A percentile compares a stretch with the other conserved stretches of the same genome.
Conservation (phyloP, 1,140 invertebrate genomes). For the Tribolium madens region DNA sequence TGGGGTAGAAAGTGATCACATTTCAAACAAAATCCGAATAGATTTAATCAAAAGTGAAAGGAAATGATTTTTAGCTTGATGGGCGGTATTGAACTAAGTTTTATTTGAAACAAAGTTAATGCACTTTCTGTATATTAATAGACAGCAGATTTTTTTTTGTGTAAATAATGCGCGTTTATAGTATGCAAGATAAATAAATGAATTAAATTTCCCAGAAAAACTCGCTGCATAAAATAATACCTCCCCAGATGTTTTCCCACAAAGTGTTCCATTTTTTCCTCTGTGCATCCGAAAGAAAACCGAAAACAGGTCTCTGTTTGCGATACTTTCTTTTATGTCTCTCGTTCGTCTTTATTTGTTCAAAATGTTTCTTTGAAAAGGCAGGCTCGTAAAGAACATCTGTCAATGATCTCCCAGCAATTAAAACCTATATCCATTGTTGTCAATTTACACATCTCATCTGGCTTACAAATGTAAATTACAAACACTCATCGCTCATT, state of each 20-base stretch:
- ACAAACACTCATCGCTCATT: not conserved
- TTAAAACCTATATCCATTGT: not conserved
- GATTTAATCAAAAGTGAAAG: no score
- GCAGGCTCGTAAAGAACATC: not conserved
- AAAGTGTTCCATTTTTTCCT: not conserved
- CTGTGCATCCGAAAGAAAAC: not conserved
- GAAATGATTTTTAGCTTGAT: no score
- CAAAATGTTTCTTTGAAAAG: not conserved
- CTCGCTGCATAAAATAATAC: not conserved
- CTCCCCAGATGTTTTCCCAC: not conserved
- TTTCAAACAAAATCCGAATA: no score
- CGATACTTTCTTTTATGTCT: not conserved
- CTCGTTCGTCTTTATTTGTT: not conserved
- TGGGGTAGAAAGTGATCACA: no score
- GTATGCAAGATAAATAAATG: not conserved
- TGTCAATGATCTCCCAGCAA: not conserved
- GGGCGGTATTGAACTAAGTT: no score
- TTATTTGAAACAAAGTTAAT: no score
- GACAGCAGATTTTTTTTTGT: not conserved
- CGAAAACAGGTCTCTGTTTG: not conserved
- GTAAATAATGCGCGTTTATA: not conserved
- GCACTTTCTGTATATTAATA: no score
- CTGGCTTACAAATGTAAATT: not conserved
- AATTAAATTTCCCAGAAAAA: not conserved
- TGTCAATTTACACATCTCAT: not conserved